These are phyloP conservation scores for Phataginus tricuspis DNA, from an alignment of 2,797 vertebrate genomes.

Conservation along the genomic window DNA sequence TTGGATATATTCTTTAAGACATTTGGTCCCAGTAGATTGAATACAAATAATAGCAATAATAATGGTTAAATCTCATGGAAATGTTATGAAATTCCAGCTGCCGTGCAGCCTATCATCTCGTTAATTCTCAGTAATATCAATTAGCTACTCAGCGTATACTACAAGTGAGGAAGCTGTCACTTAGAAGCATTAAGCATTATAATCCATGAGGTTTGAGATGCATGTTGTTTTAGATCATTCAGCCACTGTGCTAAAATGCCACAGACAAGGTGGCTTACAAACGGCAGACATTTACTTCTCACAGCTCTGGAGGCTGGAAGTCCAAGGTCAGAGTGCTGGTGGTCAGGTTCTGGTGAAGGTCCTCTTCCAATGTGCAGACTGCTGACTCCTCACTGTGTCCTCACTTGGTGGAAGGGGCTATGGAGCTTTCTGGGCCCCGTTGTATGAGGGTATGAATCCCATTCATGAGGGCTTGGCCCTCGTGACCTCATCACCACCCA, in stretches of 20 bases:
- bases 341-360: background rate
- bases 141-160: background rate
- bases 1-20: background rate
- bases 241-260: background rate
- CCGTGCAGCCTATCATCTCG: background rate
- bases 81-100: background rate
- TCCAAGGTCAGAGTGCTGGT: background rate
- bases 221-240: background rate
- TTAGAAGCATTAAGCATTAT: background rate
- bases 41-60: background rate
- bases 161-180: background rate
- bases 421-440: background rate
- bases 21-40: background rate
- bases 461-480: background rate
- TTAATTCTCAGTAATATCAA: background rate
- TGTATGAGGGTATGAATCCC: background rate
- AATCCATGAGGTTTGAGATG: background rate
- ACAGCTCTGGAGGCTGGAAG: background rate
- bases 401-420: background rate
- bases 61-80: background rate
- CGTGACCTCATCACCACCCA: background rate
- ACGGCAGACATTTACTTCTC: background rate
- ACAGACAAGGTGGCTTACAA: background rate
- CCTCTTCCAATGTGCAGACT: background rate
- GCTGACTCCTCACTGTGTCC: background rate